Evolutionary conservation across 2,113 vertebrate species (phyloP).

Genomic region (Merops nubicus): DNA sequence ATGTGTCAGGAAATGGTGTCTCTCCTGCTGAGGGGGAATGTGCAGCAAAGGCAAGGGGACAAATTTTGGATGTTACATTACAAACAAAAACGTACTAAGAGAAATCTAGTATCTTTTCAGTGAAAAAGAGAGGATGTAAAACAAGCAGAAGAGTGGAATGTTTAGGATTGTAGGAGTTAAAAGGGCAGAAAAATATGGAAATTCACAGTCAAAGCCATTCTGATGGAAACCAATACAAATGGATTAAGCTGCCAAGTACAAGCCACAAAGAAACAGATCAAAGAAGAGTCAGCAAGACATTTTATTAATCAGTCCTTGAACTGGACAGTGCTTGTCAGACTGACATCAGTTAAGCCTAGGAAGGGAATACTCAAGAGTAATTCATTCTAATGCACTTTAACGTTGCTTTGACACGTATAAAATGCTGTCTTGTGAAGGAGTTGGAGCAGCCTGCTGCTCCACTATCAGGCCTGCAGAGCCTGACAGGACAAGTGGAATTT

Average conservation of each 20-base stretch:
- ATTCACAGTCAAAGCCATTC: neutral
- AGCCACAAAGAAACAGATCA: conserved; percentile 9
- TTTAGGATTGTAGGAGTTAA: neutral
- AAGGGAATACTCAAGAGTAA: conserved; percentile 3
- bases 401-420: neutral
- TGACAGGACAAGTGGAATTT: neutral
- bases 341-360: neutral
- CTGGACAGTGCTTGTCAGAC: conserved; percentile 31
- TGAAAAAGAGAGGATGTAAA: neutral
- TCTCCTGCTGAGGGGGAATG: neutral
- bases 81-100: neutral
- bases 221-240: neutral
- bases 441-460: conserved; percentile 52
- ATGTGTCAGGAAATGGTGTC: neutral
- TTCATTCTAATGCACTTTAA: conserved; percentile 3
- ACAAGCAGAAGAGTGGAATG: neutral
- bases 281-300: neutral
- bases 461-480: neutral
- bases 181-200: neutral
- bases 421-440: neutral
- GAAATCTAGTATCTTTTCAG: neutral
- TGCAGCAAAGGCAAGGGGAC: neutral
- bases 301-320: conserved; percentile 38
- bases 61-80: neutral
- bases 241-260: conserved; percentile 17